phyloP scores from a whole-genome alignment of 2,888 invertebrate species.

The Actias luna region DNA sequence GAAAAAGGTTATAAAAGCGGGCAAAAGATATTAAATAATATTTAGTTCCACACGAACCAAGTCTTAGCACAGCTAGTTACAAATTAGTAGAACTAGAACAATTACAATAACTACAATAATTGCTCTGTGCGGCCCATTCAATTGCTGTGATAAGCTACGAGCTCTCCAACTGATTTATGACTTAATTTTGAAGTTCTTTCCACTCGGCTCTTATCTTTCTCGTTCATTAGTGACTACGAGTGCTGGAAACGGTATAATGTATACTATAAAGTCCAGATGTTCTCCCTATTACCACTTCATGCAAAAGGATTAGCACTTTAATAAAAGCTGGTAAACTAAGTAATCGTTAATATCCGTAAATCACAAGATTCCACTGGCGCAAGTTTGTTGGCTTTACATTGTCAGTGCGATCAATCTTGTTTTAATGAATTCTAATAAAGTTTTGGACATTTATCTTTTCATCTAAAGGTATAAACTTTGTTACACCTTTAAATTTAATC shows the following conservation, averaged over 20 bases:
- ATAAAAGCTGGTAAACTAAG: conserved; percentile 14
- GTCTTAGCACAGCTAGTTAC: no score
- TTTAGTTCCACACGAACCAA: no score
- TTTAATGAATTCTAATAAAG: not conserved
- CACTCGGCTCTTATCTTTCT: conserved; percentile 3
- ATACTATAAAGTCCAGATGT: not conserved
- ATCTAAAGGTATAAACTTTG: not conserved
- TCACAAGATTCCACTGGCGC: conserved; percentile 14
- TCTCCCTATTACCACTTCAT: conserved; percentile 9
- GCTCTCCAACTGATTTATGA: not conserved
- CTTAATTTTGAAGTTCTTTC: conserved; percentile 7
- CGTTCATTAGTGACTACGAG: not conserved
- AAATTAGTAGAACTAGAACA: not conserved
- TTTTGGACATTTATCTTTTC: not conserved
- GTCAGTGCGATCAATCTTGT: conserved; percentile 6
- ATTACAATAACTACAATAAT: not conserved
- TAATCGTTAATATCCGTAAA: conserved; percentile 20
- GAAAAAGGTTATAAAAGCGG: no score
- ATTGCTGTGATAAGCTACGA: not conserved
- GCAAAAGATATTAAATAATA: no score
- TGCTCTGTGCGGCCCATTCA: not conserved
- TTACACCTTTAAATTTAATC: not conserved
- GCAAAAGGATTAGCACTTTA: conserved; percentile 14
- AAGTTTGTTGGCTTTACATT: conserved; percentile 21
- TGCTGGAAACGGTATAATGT: conserved; percentile 1